phyloP scores from a whole-genome alignment of 2,888 invertebrate genomes.

The Masnerella sp. region DNA sequence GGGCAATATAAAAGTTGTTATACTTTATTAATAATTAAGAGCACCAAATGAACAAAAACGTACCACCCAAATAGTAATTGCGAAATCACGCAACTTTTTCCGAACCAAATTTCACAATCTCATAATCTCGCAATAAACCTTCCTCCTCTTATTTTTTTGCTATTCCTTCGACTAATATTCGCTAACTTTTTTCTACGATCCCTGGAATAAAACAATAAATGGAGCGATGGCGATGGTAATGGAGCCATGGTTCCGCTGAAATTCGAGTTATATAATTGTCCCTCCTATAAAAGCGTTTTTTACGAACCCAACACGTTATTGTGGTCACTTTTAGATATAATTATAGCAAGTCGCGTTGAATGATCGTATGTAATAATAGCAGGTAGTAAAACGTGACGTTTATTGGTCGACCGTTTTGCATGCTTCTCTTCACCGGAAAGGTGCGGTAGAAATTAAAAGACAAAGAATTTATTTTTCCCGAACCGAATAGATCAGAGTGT shows the following conservation, averaged over 20 bases:
- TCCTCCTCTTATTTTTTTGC: no score
- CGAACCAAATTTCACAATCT: no score
- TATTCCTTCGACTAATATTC: conserved; percentile 11
- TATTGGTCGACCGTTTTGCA: conserved; percentile 52
- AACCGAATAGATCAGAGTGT: no score
- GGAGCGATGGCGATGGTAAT: conserved; percentile 22
- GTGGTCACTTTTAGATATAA: conserved; percentile 56
- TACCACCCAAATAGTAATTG: no score
- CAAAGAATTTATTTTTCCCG: no score
- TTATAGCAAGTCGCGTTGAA: conserved; percentile 49
- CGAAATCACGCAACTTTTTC: no score
- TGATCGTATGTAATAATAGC: conserved; percentile 52
- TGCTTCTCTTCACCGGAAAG: conserved; percentile 24
- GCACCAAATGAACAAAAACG: no score
- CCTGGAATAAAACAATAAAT: conserved; percentile 32
- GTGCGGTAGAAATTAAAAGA: no score
- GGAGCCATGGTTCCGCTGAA: conserved; percentile 43
- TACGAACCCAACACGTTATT: conserved; percentile 44
- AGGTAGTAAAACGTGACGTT: conserved; percentile 60
- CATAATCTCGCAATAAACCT: no score
- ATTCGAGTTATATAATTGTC: conserved; percentile 55
- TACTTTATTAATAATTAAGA: no score
- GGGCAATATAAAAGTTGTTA: no score
- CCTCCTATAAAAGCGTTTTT: conserved; percentile 44
- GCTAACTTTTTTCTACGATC: conserved; percentile 11